A percentile compares a stretch with the other conserved stretches of the same genome.
These are phyloP conservation scores for Leptinotarsa tumamoca DNA, from an alignment of 2,888 invertebrate species.

Conservation along the genomic window DNA sequence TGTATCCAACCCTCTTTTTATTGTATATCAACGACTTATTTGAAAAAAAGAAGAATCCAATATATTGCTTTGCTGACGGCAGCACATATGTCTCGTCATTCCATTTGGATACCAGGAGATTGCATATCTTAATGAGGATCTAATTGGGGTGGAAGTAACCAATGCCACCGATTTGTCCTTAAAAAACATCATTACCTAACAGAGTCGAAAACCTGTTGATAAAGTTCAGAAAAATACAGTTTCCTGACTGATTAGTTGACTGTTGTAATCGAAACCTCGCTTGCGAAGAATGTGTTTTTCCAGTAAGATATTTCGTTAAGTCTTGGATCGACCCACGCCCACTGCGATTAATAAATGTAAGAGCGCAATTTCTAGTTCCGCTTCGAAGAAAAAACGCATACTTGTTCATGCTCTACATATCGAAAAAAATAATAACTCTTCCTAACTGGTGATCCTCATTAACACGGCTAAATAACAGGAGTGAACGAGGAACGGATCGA, in stretches of 20 bases:
- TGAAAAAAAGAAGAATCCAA: too few species aligned
- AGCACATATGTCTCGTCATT: too few species aligned
- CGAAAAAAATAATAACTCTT: constrained; percentile 22
- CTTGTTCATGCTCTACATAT: constrained; percentile 29
- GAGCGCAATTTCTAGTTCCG: constrained; percentile 39
- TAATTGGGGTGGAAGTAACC: too few species aligned
- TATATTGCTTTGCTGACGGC: too few species aligned
- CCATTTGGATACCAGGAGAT: too few species aligned
- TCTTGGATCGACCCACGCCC: constrained; percentile 10
- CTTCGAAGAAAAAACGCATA: constrained; percentile 29
- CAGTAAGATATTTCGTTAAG: not conserved
- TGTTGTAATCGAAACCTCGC: constrained; percentile 2
- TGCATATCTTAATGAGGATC: too few species aligned
- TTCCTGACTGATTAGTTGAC: not conserved
- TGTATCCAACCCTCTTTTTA: too few species aligned
- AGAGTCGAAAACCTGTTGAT: too few species aligned
- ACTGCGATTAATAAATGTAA: constrained; percentile 29
- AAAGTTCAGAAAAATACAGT: not conserved
- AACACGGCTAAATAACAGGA: not conserved
- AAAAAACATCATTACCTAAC: too few species aligned
- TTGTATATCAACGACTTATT: too few species aligned
- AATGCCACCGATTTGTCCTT: too few species aligned
- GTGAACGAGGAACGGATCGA: not conserved
- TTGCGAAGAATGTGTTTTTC: constrained; percentile 3
- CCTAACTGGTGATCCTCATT: constrained; percentile 9